Evolutionary conservation across 1,140 invertebrate genomes (phyloP).

Genomic region (Drusus annulatus): DNA sequence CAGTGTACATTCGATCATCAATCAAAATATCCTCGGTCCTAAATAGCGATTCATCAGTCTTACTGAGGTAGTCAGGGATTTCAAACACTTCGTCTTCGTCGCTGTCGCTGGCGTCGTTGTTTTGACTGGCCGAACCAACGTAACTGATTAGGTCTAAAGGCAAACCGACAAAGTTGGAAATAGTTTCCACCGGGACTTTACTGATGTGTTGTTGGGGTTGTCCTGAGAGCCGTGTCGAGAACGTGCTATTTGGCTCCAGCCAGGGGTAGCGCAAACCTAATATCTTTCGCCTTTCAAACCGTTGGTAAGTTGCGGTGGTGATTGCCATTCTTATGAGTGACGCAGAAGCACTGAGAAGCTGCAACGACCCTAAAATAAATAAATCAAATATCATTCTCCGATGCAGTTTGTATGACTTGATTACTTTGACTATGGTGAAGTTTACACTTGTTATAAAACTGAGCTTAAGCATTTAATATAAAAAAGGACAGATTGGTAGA

Average conservation of each 20-base stretch:
- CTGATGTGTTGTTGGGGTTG: slow-evolving; percentile 45
- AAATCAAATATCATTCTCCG: neutral
- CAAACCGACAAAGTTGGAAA: slow-evolving; percentile 30
- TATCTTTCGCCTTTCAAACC: slow-evolving; percentile 83
- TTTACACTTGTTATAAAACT: too few species aligned
- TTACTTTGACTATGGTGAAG: too few species aligned
- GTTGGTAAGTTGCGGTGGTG: slow-evolving; percentile 79
- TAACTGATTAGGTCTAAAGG: neutral
- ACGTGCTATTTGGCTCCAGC: slow-evolving; percentile 63
- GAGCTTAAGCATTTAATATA: too few species aligned
- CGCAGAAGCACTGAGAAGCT: slow-evolving; percentile 76
- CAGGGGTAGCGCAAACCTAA: slow-evolving; percentile 81
- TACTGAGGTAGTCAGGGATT: neutral
- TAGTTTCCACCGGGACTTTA: slow-evolving; percentile 15
- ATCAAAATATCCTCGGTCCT: neutral
- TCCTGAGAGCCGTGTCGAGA: slow-evolving; percentile 42
- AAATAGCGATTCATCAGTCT: neutral
- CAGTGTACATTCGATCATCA: neutral
- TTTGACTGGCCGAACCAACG: slow-evolving; percentile 28
- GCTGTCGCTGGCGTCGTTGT: slow-evolving; percentile 1
- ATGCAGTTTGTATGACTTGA: too few species aligned
- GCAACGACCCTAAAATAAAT: slow-evolving; percentile 72
- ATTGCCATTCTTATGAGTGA: slow-evolving; percentile 78
- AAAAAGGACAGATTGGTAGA: too few species aligned
- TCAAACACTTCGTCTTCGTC: slow-evolving; percentile 38